A percentile compares a stretch with the other conserved stretches of the same genome.
Conservation (phyloP, 2,888 invertebrate genomes). For the Euphydryas editha region DNA sequence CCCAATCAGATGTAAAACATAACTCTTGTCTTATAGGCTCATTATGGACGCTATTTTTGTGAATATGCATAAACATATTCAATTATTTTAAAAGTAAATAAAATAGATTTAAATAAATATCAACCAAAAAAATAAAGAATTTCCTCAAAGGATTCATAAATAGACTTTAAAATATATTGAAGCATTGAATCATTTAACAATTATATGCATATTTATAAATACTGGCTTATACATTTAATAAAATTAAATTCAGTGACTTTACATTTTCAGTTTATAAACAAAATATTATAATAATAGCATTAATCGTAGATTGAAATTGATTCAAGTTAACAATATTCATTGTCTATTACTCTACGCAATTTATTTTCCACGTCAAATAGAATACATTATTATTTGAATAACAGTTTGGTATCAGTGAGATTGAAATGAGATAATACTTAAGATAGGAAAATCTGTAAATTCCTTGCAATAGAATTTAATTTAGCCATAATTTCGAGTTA, state of each 20-base stretch:
- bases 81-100: too few relatives aligned
- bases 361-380: slow-evolving; percentile 22
- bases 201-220: too few relatives aligned
- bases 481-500: slow-evolving; percentile 25
- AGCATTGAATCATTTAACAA: too few relatives aligned
- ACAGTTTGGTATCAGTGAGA: slow-evolving; percentile 22
- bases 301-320: slow-evolving; percentile 21
- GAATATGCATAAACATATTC: too few relatives aligned
- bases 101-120: too few relatives aligned
- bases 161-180: too few relatives aligned
- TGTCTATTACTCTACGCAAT: slow-evolving; percentile 23
- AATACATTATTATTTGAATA: slow-evolving; percentile 28
- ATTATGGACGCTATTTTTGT: too few relatives aligned
- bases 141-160: too few relatives aligned
- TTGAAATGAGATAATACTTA: slow-evolving; percentile 24
- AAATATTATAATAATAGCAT: background rate
- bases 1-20: too few relatives aligned
- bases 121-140: too few relatives aligned
- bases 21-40: too few relatives aligned
- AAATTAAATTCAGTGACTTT: background rate
- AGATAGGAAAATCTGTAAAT: slow-evolving; percentile 30
- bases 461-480: slow-evolving; percentile 28
- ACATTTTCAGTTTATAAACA: background rate
- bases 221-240: background rate
- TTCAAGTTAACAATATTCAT: slow-evolving; percentile 16